Evolutionary conservation across 2,797 vertebrate species (phyloP).

Genomic region (Girardinus metallicus): DNA sequence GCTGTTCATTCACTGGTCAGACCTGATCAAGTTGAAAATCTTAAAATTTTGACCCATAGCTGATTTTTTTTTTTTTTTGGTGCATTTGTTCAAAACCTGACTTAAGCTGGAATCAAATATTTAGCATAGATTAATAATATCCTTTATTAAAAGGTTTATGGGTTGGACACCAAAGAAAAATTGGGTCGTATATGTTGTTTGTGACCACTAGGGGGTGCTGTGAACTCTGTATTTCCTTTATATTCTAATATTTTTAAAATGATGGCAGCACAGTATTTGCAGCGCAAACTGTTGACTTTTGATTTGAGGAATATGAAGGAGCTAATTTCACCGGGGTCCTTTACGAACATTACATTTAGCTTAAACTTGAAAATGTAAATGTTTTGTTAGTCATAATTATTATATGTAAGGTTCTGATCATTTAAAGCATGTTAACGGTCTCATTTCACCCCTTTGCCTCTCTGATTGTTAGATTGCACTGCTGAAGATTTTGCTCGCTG

Average conservation of each 20-base stretch:
- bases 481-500: slow-evolving; percentile 95
- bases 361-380: not conserved
- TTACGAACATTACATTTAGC: not conserved
- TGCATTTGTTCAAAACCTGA: not conserved
- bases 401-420: not conserved
- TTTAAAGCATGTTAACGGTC: not conserved
- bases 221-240: not conserved
- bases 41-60: not conserved
- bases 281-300: not conserved
- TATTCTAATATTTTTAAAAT: not conserved
- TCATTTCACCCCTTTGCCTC: slow-evolving; percentile 1
- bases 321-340: not conserved
- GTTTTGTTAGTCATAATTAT: not conserved
- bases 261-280: not conserved
- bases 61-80: not conserved
- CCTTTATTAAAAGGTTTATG: not conserved
- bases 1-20: not conserved
- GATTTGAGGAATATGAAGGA: not conserved
- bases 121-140: not conserved
- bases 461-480: slow-evolving; percentile 88
- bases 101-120: not conserved
- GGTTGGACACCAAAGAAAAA: not conserved
- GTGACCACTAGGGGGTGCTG: not conserved
- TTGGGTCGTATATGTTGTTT: not conserved
- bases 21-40: not conserved